Conservation (phyloP, 2,113 vertebrate species). For the Prunella fulvescens region DNA sequence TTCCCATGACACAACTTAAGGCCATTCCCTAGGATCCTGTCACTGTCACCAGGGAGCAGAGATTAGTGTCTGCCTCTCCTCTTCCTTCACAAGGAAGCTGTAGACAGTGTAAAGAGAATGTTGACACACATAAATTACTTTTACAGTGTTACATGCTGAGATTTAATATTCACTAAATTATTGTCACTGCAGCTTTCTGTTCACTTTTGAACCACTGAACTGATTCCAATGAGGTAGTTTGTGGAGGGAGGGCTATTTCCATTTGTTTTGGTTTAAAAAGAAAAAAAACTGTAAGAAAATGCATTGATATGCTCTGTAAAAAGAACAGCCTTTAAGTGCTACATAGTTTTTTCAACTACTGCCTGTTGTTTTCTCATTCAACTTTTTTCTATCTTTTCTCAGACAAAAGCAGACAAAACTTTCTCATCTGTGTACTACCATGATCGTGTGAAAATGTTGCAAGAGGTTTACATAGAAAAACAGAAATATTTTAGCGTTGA, state of each 20-base stretch:
- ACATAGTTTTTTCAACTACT: neutral
- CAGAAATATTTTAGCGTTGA: neutral
- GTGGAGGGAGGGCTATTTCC: neutral
- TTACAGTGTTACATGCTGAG: neutral
- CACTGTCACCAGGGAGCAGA: neutral
- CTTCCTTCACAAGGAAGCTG: neutral
- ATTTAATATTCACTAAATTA: neutral
- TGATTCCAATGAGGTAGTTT: neutral
- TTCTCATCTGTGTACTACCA: constrained; percentile 76
- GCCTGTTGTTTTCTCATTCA: neutral
- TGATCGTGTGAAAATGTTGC: constrained; percentile 65
- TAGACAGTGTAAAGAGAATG: neutral
- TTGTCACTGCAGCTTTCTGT: neutral
- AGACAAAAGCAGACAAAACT: constrained; percentile 82
- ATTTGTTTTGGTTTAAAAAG: neutral
- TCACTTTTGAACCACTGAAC: neutral
- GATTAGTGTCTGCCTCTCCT: neutral
- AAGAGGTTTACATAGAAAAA: constrained; percentile 59
- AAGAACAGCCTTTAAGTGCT: neutral
- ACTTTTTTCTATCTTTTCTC: neutral
- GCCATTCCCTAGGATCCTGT: fast-evolving
- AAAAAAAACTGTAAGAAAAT: neutral
- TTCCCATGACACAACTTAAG: neutral
- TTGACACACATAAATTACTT: neutral
- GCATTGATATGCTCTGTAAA: neutral